These are phyloP conservation scores for Scaptomyza cyrtandrae DNA, from an alignment of 2,888 invertebrate genomes.

Conservation along the genomic window DNA sequence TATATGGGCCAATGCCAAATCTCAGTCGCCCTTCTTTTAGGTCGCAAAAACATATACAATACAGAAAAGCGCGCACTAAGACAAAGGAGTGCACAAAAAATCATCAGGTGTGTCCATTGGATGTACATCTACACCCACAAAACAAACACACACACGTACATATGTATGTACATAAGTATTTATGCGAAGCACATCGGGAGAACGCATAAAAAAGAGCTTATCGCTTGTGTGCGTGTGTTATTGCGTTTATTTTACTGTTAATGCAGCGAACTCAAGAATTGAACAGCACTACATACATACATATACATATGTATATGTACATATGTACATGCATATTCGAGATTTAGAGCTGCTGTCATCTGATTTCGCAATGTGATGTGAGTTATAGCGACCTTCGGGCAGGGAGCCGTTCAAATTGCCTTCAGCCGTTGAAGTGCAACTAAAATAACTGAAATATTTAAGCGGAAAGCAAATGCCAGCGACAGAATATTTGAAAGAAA, in stretches of 20 bases:
- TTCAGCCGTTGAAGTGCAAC: slow-evolving; percentile 21
- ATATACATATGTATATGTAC: background rate
- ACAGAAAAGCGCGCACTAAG: background rate
- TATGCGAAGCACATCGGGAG: background rate
- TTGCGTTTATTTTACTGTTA: slow-evolving; percentile 18
- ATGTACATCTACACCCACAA: slow-evolving; percentile 15
- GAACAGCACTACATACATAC: slow-evolving; percentile 17
- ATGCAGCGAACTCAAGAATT: slow-evolving; percentile 19
- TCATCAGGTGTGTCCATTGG: slow-evolving; percentile 72
- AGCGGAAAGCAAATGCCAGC: background rate
- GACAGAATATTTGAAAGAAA: slow-evolving; percentile 11
- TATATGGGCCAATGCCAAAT: slow-evolving; percentile 1
- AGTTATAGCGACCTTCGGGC: slow-evolving; percentile 25
- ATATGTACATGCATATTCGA: background rate
- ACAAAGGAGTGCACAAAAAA: slow-evolving; percentile 31
- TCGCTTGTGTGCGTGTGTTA: background rate
- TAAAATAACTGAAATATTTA: background rate
- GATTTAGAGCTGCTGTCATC: slow-evolving; percentile 5
- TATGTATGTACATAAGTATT: background rate
- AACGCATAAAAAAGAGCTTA: background rate
- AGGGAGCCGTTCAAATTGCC: background rate
- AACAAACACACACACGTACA: background rate
- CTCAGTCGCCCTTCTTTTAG: background rate
- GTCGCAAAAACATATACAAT: background rate
- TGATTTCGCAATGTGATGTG: slow-evolving; percentile 8